These are phyloP conservation scores for Leuciscus idus DNA, from an alignment of 2,113 vertebrate genomes.

Conservation along the genomic window DNA sequence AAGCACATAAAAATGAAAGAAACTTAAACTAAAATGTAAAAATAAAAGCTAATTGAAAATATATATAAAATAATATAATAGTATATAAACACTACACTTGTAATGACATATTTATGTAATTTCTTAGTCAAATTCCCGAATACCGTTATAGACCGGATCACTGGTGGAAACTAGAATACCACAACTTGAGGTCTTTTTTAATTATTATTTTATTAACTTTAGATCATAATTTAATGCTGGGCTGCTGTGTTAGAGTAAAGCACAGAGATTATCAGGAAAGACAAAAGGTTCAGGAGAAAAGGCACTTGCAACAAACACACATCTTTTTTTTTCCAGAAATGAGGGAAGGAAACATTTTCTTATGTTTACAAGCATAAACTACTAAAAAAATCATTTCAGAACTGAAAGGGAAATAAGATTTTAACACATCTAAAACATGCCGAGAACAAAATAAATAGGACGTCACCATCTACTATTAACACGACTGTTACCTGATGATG, in stretches of 20 bases:
- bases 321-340: neutral
- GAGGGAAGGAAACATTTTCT: slow-evolving; percentile 4
- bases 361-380: neutral
- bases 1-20: neutral
- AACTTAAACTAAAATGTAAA: neutral
- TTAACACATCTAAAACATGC: slow-evolving; percentile 1
- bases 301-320: slow-evolving; percentile 65
- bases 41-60: no score
- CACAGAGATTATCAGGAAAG: slow-evolving; percentile 23
- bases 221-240: slow-evolving; percentile 8
- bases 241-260: slow-evolving; percentile 11
- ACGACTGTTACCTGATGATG: slow-evolving; percentile 35
- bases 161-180: neutral
- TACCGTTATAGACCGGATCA: no score
- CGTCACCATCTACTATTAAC: slow-evolving; percentile 28
- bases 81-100: no score
- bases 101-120: no score
- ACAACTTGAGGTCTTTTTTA: neutral
- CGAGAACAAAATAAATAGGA: slow-evolving; percentile 54
- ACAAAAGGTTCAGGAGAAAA: slow-evolving; percentile 41
- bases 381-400: neutral
- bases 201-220: neutral
- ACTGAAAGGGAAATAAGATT: neutral
- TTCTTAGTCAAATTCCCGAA: no score
- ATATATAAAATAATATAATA: no score